phyloP scores from a whole-genome alignment of 2,797 vertebrate genomes.

The Helostoma temminkii region DNA sequence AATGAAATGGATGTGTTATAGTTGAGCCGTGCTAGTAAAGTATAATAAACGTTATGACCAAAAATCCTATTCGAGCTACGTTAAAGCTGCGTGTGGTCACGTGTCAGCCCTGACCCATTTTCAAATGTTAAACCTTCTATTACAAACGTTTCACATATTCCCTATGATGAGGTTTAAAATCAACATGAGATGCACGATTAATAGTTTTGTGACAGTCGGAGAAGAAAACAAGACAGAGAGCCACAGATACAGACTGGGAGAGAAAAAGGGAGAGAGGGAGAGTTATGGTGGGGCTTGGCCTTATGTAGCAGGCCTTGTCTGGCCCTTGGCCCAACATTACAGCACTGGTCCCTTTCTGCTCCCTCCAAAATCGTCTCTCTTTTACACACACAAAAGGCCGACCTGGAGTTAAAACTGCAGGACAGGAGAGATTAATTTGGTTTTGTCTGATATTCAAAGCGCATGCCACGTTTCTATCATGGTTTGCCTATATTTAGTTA shows the following conservation, averaged over 20 bases:
- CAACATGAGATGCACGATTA: not conserved
- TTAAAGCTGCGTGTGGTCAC: conserved; percentile 66
- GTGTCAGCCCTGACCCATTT: conserved; percentile 70
- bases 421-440: conserved; percentile 34
- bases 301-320: conserved; percentile 77
- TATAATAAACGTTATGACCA: not conserved
- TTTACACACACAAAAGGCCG: conserved; percentile 45
- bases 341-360: conserved; percentile 69
- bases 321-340: conserved; percentile 77
- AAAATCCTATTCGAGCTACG: conserved; percentile 38
- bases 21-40: not conserved
- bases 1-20: not conserved
- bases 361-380: conserved; percentile 62
- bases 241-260: conserved; percentile 4
- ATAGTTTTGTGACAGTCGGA: conserved; percentile 39
- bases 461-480: conserved; percentile 34
- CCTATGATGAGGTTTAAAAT: conserved; percentile 14
- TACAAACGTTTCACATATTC: not conserved
- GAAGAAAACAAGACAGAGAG: conserved; percentile 24
- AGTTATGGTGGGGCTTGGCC: conserved; percentile 70
- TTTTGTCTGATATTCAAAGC: conserved; percentile 57
- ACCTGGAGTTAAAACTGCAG: conserved; percentile 51
- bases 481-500: conserved; percentile 50
- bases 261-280: conserved; percentile 31
- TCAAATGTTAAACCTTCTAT: conserved; percentile 38